Evolutionary conservation across 2,888 invertebrate species (phyloP), one percentile per base, ranked within the genome.

Genomic region (Luperina testacea): DNA sequence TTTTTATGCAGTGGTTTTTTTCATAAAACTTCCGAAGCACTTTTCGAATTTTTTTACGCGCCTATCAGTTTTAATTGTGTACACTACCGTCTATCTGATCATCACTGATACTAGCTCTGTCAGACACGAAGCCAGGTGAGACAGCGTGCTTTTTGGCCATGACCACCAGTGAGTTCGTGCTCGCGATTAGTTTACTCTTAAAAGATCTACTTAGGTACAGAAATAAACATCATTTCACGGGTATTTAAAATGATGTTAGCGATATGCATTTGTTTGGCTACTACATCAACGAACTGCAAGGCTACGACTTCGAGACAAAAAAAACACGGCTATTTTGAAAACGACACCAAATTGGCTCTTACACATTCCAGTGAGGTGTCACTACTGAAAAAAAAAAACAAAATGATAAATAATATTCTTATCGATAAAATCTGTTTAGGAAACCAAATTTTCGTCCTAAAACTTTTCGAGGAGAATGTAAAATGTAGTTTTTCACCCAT

Each of bases 401-500:
- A 32, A 32, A 45, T 48, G 48, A 63, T 53, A 57, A 63, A 53
- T 38, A 68, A 51, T 0, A 27, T 15, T 45, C 2, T 38, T 27
- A 63, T 38, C 15, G 9, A 61, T 8, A 57, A 53, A 57, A 67
- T 68, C 27, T 51, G 61, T 57, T 72, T 65, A 38, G n/a, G 1
- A 61, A 70, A 51, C 20, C 42, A 45, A 38, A 77, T 76, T 81
- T 76, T 68, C 15, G 24, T 15, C 2, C 1, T 17, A 11, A 64
- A 68, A 42, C 38, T 77, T 64, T 59, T 61, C 9, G 15, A 69
- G n/a, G 8, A 64, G 17, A 72, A 77, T 61, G 13, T 7, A 13
- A 42, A 77, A n/a, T n/a, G n/a, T n/a, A 72, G 51, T 72, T 77
- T 72, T 77, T 67, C 48, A 69, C 59, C 20, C 24, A 65, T 72